Conservation (phyloP, 2,113 vertebrate genomes). For the Chamaetylas fuelleborni region DNA sequence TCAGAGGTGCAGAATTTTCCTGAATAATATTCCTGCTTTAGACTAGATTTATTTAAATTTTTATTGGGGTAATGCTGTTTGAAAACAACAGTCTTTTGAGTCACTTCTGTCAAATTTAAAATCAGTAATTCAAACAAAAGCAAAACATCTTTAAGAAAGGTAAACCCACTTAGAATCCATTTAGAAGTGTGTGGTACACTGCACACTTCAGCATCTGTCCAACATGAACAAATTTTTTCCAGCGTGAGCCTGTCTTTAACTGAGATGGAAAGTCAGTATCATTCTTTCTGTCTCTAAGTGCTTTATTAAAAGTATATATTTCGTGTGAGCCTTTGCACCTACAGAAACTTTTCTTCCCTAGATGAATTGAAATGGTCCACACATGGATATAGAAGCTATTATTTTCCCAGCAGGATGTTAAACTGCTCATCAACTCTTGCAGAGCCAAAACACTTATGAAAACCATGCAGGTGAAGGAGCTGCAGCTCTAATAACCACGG, state of each 20-base stretch:
- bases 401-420: conserved; percentile 53
- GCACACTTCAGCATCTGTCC: neutral
- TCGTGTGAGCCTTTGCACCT: neutral
- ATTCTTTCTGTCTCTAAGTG: neutral
- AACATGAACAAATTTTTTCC: neutral
- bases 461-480: neutral
- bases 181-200: neutral
- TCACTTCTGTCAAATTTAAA: neutral
- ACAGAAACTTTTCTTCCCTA: neutral
- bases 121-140: neutral
- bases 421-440: conserved; percentile 20
- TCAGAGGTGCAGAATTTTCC: neutral
- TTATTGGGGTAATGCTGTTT: neutral
- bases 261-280: neutral
- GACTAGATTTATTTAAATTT: neutral
- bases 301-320: neutral
- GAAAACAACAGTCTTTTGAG: neutral
- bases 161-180: neutral
- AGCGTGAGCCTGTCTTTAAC: neutral
- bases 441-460: neutral
- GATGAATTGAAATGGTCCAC: conserved; percentile 3
- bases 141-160: neutral
- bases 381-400: neutral
- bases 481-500: neutral
- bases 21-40: neutral